These are phyloP conservation scores for Brenthis hecate DNA, from an alignment of 2,888 invertebrate genomes.

Conservation along the genomic window DNA sequence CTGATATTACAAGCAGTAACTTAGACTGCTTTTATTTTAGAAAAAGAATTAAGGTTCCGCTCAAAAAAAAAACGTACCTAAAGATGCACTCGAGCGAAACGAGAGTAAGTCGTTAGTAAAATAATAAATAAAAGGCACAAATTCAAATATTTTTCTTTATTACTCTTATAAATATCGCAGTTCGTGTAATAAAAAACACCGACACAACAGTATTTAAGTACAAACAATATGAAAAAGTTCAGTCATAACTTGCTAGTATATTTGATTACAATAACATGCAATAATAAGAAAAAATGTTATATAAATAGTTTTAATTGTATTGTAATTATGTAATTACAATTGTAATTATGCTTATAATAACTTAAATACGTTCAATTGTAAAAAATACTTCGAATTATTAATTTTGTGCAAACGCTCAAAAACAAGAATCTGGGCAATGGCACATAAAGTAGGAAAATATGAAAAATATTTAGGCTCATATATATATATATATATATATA, in stretches of 20 bases:
- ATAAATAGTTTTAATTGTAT: conserved; percentile 18
- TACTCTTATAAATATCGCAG: conserved; percentile 46
- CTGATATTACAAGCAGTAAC: too few species aligned
- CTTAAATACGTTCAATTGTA: conserved; percentile 8
- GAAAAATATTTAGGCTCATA: background rate
- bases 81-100: too few species aligned
- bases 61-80: too few species aligned
- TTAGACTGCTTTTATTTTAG: too few species aligned
- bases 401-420: conserved; percentile 9
- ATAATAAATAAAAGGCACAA: too few species aligned
- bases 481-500: too few species aligned
- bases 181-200: conserved; percentile 54
- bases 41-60: too few species aligned
- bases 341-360: conserved; percentile 4
- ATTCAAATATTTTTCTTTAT: conserved; percentile 44
- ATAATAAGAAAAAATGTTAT: conserved; percentile 14
- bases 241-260: conserved; percentile 5
- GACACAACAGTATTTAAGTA: conserved; percentile 63
- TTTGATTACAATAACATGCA: conserved; percentile 23
- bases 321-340: conserved; percentile 1
- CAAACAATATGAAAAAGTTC: conserved; percentile 57
- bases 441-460: conserved; percentile 6
- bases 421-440: conserved; percentile 7
- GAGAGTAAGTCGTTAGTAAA: too few species aligned
- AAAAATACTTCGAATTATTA: background rate